A percentile compares a stretch with the other conserved stretches of the same genome.
Evolutionary conservation across 1,140 invertebrate genomes (phyloP).

Genomic region (Wasmannia auropunctata): DNA sequence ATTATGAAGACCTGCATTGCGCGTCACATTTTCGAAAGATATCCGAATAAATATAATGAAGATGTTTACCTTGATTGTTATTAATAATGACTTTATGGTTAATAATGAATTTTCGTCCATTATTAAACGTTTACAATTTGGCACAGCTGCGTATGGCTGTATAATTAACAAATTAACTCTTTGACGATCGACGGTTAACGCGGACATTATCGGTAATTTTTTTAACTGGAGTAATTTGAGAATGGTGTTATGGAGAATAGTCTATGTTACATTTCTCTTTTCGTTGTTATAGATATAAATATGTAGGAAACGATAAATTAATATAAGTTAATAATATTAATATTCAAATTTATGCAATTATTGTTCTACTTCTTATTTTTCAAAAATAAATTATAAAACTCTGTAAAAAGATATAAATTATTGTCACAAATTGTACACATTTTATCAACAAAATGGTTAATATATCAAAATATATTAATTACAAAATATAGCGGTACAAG

Average conservation of each 20-base stretch:
- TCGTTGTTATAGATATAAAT: neutral
- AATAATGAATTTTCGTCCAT: no score
- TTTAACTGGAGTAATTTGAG: neutral
- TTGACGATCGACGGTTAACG: constrained; percentile 28
- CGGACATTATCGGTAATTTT: neutral
- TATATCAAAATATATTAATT: neutral
- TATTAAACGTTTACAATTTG: constrained; percentile 36
- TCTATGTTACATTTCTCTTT: neutral
- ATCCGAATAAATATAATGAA: neutral
- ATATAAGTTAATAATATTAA: neutral
- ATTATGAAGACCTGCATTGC: neutral
- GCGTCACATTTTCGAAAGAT: constrained; percentile 12
- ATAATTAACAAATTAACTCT: constrained; percentile 37
- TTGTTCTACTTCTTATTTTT: neutral
- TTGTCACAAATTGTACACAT: neutral
- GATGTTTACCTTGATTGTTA: neutral
- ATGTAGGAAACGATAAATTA: neutral
- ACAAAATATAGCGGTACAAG: neutral
- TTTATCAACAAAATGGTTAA: neutral
- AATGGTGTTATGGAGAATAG: neutral
- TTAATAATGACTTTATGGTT: constrained; percentile 13
- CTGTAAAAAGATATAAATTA: neutral
- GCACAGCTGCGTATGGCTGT: constrained; percentile 45
- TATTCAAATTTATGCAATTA: neutral
- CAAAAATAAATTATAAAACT: neutral